Evolutionary conservation across 2,888 invertebrate species (phyloP), one percentile per base, ranked within the genome.

Genomic region (Oxycera nigricornis): DNA sequence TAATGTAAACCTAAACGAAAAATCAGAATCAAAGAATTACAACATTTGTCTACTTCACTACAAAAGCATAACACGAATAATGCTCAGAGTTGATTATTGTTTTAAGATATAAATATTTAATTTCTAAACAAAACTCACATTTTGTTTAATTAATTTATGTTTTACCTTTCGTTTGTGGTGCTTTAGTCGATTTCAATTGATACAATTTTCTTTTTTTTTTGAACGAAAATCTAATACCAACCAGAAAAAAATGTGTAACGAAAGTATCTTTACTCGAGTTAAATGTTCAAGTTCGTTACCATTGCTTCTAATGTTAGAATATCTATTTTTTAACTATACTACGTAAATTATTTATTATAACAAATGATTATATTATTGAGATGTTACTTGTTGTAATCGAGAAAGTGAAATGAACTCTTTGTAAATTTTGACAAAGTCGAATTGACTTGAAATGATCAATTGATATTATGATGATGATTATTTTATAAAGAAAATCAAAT

Each of bases 281-380:
- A 67, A 50, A 46, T 4, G 35, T 67, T 14, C n/a, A 46, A 26
- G 7, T 67, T 67, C 20, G 24, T 35, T 67, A 7, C 22, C 22
- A 67, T 24, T 67, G 11, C n/a, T 17, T 9, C 41, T 2, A 46
- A 17, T 67, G 41, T 41, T 14, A 67, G 3, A 67, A 67, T 67
- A n/a, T 35, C 14, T 35, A 17, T 61, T 61, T 61, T 24, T 30
- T 61, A 7, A 30, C 9, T 65, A 46, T 39, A 59, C 11, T 14
- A 41, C 39, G 26, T 24, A 55, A 59, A 41, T 39, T 41, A 72
- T 59, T 59, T 57, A 57, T 59, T 72, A 17, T 41, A 72, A 70
- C 26, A 55, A 57, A 59, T 52, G 17, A 72, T 72, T 30, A 46
- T 72, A 72, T 57, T 72, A 72, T 57, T 2, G 26, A 72, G 24